These are phyloP conservation scores for Lithosia quadra DNA, from an alignment of 2,888 invertebrate species.

Conservation along the genomic window DNA sequence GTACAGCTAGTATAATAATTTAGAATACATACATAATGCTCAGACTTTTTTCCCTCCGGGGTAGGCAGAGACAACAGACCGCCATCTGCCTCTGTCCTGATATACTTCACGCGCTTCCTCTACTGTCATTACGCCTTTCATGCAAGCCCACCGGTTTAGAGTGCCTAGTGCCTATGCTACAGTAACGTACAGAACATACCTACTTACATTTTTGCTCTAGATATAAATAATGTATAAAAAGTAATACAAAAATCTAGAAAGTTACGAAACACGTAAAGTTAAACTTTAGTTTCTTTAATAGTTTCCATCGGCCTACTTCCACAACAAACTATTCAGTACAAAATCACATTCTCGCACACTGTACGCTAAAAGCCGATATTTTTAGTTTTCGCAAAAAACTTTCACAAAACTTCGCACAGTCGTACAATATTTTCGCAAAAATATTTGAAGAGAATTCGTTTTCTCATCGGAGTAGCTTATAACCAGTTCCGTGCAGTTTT, in stretches of 20 bases:
- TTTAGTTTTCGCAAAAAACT: slow-evolving; percentile 32
- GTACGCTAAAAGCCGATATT: slow-evolving; percentile 29
- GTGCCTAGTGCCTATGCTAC: no score
- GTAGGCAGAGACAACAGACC: no score
- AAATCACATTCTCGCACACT: slow-evolving; percentile 42
- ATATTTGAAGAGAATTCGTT: slow-evolving; percentile 35
- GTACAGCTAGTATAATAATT: no score
- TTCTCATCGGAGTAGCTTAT: slow-evolving; percentile 27
- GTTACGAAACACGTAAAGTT: slow-evolving; percentile 27
- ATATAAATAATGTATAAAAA: slow-evolving; percentile 26
- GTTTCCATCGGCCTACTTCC: slow-evolving; percentile 32
- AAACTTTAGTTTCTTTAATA: slow-evolving; percentile 34
- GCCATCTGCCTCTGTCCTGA: no score
- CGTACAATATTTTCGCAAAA: slow-evolving; percentile 29
- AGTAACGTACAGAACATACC: no score
- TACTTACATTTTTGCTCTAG: neutral
- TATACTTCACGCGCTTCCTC: no score
- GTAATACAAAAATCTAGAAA: slow-evolving; percentile 14
- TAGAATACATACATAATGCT: no score
- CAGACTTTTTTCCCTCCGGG: no score
- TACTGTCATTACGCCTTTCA: no score
- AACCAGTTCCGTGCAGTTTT: slow-evolving; percentile 30
- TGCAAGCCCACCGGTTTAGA: no score
- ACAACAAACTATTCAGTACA: slow-evolving; percentile 32
- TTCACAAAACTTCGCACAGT: slow-evolving; percentile 29